phyloP scores from a whole-genome alignment of 1,140 invertebrate genomes.

The Armadillidium nasatum region DNA sequence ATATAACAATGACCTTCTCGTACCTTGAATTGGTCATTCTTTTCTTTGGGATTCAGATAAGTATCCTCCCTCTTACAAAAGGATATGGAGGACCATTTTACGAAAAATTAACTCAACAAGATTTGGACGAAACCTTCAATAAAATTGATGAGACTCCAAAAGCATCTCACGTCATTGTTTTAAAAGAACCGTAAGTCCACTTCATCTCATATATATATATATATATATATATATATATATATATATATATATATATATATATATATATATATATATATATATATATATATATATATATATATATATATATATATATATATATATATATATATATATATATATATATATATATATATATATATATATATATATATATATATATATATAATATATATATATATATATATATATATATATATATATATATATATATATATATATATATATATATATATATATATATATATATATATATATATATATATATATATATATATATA shows the following conservation, averaged over 20 bases:
- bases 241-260: too few relatives aligned
- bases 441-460: background rate
- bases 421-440: background rate
- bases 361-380: background rate
- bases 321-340: background rate
- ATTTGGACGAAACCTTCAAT: too few relatives aligned
- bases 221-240: background rate
- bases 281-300: background rate
- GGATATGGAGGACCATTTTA: too few relatives aligned
- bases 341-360: background rate
- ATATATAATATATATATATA: conserved; percentile 1
- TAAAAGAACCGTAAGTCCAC: too few relatives aligned
- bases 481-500: background rate
- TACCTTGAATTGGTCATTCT: too few relatives aligned
- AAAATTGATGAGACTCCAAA: too few relatives aligned
- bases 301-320: background rate
- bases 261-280: background rate
- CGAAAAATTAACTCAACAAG: too few relatives aligned
- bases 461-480: background rate
- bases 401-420: background rate
- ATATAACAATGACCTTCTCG: too few relatives aligned
- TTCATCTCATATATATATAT: too few relatives aligned
- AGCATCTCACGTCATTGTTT: too few relatives aligned
- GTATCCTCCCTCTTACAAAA: too few relatives aligned
- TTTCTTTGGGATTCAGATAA: too few relatives aligned